phyloP scores from a whole-genome alignment of 2,797 vertebrate genomes.

The Manis javanica region DNA sequence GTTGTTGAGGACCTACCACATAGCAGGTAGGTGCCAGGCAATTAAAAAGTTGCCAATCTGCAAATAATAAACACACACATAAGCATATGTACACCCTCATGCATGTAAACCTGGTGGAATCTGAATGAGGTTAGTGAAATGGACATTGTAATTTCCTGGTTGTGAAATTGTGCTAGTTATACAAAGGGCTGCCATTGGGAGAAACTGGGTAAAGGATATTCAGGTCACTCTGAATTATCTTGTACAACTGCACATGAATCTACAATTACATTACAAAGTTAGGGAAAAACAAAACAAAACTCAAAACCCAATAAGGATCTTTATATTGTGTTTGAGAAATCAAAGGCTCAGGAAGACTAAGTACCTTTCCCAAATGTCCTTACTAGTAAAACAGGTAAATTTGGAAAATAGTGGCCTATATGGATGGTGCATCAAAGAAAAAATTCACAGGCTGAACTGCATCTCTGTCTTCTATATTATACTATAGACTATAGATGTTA shows the following conservation, averaged over 20 bases:
- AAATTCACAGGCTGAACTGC: neutral
- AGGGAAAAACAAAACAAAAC: neutral
- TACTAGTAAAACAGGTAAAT: neutral
- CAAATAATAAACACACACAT: neutral
- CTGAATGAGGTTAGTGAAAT: neutral
- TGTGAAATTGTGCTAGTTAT: neutral
- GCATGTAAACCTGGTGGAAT: neutral
- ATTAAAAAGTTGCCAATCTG: neutral
- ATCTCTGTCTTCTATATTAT: neutral
- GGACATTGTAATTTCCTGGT: neutral
- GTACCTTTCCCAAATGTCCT: neutral
- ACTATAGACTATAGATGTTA: neutral
- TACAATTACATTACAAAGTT: neutral
- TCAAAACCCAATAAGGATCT: neutral
- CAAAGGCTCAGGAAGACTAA: neutral
- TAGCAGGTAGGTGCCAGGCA: neutral
- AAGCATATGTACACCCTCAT: fast-evolving
- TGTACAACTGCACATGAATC: neutral
- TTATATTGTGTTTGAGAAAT: neutral
- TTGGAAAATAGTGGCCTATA: neutral
- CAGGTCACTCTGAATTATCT: neutral
- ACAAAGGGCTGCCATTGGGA: neutral
- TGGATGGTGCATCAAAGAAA: neutral
- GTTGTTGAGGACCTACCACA: neutral
- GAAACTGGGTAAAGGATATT: neutral